A percentile compares a stretch with the other conserved stretches of the same genome.
These are phyloP conservation scores for Neolamprologus tretocephalus DNA, from an alignment of 2,113 vertebrate genomes.

Conservation along the genomic window DNA sequence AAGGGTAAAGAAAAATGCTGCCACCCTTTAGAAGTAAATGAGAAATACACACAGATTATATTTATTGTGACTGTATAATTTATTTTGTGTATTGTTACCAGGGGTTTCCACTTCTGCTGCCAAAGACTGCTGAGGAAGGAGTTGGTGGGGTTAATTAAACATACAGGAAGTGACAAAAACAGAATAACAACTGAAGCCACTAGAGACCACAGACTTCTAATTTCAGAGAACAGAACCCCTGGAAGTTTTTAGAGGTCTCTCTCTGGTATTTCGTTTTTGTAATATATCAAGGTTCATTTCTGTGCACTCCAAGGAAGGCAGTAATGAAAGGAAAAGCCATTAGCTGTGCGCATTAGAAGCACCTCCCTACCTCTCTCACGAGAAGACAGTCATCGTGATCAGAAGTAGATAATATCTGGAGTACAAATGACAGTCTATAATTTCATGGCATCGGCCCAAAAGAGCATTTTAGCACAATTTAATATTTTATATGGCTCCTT, in stretches of 20 bases:
- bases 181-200: slow-evolving; percentile 15
- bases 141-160: slow-evolving; percentile 34
- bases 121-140: slow-evolving; percentile 4
- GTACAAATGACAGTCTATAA: slow-evolving; percentile 40
- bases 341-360: slow-evolving; percentile 17
- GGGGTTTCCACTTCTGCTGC: not conserved
- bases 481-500: slow-evolving; percentile 40
- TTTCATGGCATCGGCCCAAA: slow-evolving; percentile 49
- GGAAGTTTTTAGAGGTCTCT: not conserved
- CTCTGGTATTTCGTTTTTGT: not conserved
- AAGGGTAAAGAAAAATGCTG: not conserved
- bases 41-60: not conserved
- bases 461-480: slow-evolving; percentile 37
- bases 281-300: slow-evolving; percentile 1
- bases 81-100: not conserved
- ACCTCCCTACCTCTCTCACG: not conserved
- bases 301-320: slow-evolving; percentile 22
- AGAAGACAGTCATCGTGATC: slow-evolving; percentile 30
- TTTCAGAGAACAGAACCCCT: not conserved
- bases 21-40: not conserved
- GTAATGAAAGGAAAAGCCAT: slow-evolving; percentile 67
- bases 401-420: slow-evolving; percentile 31
- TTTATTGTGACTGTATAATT: not conserved
- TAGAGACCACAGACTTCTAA: not conserved
- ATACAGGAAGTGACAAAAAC: slow-evolving; percentile 43